Evolutionary conservation across 2,797 vertebrate species (phyloP).

Genomic region (Urophycis tenuis): DNA sequence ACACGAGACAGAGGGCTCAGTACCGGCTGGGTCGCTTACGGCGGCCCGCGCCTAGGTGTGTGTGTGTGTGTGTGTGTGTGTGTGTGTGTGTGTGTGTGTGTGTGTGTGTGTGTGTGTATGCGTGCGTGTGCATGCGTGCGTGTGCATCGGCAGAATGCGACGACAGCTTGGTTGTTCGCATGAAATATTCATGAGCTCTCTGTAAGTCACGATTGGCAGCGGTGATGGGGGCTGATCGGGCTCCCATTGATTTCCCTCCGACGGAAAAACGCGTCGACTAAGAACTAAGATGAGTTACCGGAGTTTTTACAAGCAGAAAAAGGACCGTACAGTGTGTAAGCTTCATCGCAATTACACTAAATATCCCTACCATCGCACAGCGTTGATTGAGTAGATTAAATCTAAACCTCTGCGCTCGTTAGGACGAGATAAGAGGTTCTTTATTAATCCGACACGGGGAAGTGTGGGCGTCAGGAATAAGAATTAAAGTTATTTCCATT

Average conservation of each 20-base stretch:
- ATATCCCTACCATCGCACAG: neutral
- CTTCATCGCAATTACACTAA: no score
- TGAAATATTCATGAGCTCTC: no score
- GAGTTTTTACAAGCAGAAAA: no score
- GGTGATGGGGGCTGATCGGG: neutral
- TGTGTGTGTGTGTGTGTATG: slow-evolving; percentile 44
- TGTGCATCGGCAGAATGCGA: no score
- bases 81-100: slow-evolving; percentile 38
- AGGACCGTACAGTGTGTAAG: no score
- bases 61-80: slow-evolving; percentile 31
- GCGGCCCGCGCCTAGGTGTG: no score
- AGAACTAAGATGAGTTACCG: no score
- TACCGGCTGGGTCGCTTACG: neutral
- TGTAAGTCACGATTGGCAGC: neutral
- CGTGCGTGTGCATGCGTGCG: no score
- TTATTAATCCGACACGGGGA: neutral
- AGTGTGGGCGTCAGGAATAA: neutral
- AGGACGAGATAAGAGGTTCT: no score
- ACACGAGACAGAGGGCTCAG: slow-evolving; percentile 3
- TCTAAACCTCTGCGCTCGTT: neutral
- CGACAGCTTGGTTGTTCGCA: no score
- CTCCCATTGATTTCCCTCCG: no score
- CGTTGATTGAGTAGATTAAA: neutral
- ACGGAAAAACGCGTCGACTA: neutral
- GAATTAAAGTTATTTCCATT: no score